Conservation (phyloP, 1,140 invertebrate species). For the Acyrthosiphon pisum region DNA sequence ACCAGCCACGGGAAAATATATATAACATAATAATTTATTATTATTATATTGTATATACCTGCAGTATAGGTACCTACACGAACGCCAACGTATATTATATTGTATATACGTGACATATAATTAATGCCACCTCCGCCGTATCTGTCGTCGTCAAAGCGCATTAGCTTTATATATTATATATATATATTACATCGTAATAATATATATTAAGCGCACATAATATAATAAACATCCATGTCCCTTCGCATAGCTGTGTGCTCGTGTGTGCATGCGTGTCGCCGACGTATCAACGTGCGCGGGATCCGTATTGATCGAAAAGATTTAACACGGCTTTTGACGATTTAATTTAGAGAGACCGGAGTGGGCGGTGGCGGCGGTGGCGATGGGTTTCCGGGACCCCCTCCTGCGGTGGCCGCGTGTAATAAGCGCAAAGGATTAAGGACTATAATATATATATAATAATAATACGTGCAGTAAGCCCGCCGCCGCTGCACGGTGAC, state of each 20-base stretch:
- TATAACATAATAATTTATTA: no score
- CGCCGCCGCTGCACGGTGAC: not conserved
- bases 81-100: no score
- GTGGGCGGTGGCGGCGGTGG: not conserved
- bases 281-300: not conserved
- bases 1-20: no score
- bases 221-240: not conserved
- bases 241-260: not conserved
- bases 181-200: not conserved
- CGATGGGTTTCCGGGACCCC: conserved; percentile 42
- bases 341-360: conserved; percentile 43
- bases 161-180: not conserved
- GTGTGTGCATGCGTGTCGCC: not conserved
- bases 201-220: not conserved
- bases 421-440: conserved; percentile 53
- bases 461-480: not conserved
- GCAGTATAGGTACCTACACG: no score
- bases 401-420: conserved; percentile 29
- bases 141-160: not conserved
- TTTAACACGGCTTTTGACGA: conserved; percentile 52
- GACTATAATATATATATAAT: conserved; percentile 6
- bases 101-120: not conserved
- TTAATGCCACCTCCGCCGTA: not conserved
- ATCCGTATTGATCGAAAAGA: conserved; percentile 49
- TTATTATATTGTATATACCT: no score